Conservation (phyloP, 2,113 vertebrate genomes). For the Dinomys branickii region DNA sequence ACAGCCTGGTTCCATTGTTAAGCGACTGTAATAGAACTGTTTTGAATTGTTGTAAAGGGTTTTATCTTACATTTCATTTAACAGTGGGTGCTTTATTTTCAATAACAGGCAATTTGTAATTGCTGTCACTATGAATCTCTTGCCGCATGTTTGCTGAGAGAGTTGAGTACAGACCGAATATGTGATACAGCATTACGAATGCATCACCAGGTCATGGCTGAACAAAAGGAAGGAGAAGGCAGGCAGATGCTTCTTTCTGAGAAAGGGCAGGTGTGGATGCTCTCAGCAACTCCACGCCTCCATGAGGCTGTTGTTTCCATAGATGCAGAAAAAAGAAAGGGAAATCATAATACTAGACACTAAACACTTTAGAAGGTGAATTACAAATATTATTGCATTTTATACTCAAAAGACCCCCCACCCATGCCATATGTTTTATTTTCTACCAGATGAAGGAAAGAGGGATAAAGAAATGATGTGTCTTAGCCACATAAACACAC, state of each 20-base stretch:
- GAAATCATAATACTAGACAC: background rate
- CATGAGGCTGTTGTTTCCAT: background rate
- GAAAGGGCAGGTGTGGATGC: background rate
- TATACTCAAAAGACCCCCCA: background rate
- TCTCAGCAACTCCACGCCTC: background rate
- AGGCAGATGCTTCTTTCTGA: background rate
- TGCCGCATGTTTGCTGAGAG: constrained; percentile 32
- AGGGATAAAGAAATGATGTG: background rate
- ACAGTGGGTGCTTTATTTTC: constrained; percentile 50
- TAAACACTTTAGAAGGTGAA: background rate
- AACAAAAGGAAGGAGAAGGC: background rate
- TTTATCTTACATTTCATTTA: constrained; percentile 58
- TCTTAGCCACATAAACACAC: background rate
- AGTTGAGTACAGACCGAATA: background rate
- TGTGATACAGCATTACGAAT: constrained; percentile 11
- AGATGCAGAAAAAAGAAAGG: background rate
- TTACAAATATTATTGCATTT: background rate
- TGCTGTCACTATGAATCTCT: constrained; percentile 38
- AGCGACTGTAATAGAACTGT: background rate
- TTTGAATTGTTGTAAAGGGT: background rate
- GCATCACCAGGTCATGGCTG: background rate
- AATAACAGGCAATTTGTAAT: constrained; percentile 8
- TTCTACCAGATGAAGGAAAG: background rate
- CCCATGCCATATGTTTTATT: background rate
- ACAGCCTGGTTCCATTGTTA: background rate